phyloP scores from a whole-genome alignment of 2,888 invertebrate species.

The Zootermopsis nevadensis region DNA sequence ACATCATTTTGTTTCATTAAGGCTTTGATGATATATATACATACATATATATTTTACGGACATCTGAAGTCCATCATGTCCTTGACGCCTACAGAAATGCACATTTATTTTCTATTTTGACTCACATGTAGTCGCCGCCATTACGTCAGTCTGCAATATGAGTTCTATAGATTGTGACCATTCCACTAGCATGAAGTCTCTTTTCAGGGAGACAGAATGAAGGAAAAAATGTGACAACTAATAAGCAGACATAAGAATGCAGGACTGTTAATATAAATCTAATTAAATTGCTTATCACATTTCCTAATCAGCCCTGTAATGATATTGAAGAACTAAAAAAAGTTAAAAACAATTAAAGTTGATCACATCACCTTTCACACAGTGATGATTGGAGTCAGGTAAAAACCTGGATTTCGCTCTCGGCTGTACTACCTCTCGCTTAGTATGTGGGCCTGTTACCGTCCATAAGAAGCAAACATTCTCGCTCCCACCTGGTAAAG shows the following conservation, averaged over 20 bases:
- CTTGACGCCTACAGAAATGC: neutral
- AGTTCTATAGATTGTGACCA: neutral
- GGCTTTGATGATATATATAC: conserved; percentile 23
- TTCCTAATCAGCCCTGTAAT: neutral
- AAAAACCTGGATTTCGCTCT: neutral
- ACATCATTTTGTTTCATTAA: conserved; percentile 39
- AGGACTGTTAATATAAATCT: neutral
- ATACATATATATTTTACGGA: neutral
- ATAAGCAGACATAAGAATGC: conserved; percentile 15
- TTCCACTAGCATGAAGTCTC: neutral
- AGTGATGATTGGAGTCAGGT: neutral
- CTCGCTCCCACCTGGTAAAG: neutral
- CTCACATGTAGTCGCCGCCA: neutral
- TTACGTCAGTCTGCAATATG: neutral
- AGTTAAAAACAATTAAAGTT: neutral
- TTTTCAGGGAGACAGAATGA: neutral
- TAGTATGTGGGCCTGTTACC: neutral
- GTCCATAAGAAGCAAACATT: no score
- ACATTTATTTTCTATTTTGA: neutral
- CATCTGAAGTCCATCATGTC: neutral
- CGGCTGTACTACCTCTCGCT: neutral
- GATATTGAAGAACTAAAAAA: neutral
- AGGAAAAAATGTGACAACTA: neutral
- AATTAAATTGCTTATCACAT: neutral
- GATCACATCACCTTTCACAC: neutral